These are phyloP conservation scores for Limnephilus lunatus DNA, from an alignment of 2,888 invertebrate genomes.

Conservation along the genomic window DNA sequence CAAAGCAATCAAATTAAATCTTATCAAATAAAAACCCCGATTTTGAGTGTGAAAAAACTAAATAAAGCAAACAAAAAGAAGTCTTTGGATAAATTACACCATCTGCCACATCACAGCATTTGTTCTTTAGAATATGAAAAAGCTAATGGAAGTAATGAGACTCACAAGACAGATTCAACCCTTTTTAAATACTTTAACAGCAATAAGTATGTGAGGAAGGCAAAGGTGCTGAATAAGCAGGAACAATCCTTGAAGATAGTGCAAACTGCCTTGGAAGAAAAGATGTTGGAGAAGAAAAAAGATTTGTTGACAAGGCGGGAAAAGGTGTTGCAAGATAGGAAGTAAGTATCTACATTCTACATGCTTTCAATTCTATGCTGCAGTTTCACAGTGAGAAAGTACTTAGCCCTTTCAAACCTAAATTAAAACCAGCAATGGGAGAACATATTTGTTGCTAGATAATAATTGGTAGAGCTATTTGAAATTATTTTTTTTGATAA, in stretches of 20 bases:
- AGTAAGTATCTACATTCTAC: constrained; percentile 71
- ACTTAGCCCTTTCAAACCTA: not conserved
- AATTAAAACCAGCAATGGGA: no score
- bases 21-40: constrained; percentile 12
- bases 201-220: constrained; percentile 72
- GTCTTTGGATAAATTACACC: constrained; percentile 63
- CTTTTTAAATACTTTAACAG: constrained; percentile 74
- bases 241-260: constrained; percentile 71
- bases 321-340: constrained; percentile 79
- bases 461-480: no score
- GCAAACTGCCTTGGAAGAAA: constrained; percentile 73
- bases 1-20: constrained; percentile 45
- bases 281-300: constrained; percentile 78
- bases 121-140: constrained; percentile 73
- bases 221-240: constrained; percentile 67
- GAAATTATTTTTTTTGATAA: no score
- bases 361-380: not conserved
- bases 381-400: not conserved
- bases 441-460: no score
- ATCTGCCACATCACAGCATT: constrained; percentile 69
- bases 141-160: constrained; percentile 68
- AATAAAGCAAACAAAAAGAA: constrained; percentile 69
- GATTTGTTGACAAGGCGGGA: constrained; percentile 77
- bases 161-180: constrained; percentile 62
- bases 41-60: not conserved